These are phyloP conservation scores for Eilema sororculum DNA, from an alignment of 2,888 invertebrate species.

Conservation along the genomic window DNA sequence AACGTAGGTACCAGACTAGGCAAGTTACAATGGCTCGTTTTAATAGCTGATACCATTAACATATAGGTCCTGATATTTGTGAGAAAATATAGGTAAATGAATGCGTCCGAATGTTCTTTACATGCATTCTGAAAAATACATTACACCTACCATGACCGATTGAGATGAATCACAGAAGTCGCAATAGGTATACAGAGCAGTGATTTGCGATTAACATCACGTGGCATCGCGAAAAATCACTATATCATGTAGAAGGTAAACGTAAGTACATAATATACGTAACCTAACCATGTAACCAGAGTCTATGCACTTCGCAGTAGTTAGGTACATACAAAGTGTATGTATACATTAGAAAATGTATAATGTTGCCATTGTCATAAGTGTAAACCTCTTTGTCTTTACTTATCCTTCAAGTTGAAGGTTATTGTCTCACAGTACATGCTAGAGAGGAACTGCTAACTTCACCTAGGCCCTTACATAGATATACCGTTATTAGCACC, in stretches of 20 bases:
- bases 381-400: conserved; percentile 44
- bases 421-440: conserved; percentile 32
- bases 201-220: conserved; percentile 18
- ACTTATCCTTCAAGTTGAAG: conserved; percentile 44
- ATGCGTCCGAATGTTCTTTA: background rate
- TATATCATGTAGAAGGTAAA: background rate
- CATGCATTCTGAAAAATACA: background rate
- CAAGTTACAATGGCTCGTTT: background rate
- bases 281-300: conserved; percentile 14
- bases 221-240: conserved; percentile 16
- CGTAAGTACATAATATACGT: background rate
- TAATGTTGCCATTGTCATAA: conserved; percentile 48
- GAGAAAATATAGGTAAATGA: no score
- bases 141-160: background rate
- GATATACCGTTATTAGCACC: background rate
- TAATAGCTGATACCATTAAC: background rate
- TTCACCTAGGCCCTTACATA: background rate
- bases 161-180: conserved; percentile 13
- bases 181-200: conserved; percentile 5
- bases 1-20: background rate
- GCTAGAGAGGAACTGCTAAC: conserved; percentile 18
- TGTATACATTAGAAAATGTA: conserved; percentile 37
- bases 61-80: background rate
- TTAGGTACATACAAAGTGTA: conserved; percentile 23
- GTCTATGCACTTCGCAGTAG: conserved; percentile 12